Evolutionary conservation across 2,113 vertebrate genomes (phyloP).

Genomic region (Cephalophus harveyi): DNA sequence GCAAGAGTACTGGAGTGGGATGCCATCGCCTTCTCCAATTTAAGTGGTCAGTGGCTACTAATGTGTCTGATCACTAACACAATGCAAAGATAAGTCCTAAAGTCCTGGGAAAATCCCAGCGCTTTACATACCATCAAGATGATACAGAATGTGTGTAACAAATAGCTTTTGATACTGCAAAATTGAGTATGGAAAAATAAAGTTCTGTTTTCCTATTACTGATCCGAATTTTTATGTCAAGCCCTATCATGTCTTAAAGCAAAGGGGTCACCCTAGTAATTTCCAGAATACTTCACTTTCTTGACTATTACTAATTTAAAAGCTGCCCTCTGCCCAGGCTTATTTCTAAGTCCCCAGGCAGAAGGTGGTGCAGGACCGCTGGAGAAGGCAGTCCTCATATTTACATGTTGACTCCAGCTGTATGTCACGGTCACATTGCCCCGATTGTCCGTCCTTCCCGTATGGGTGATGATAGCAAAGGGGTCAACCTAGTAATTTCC

Average conservation of each 20-base stretch:
- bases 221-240: not conserved
- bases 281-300: not conserved
- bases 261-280: not conserved
- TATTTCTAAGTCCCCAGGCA: not conserved
- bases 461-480: not conserved
- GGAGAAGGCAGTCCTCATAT: rapidly evolving
- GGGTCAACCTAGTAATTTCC: not conserved
- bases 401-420: too few relatives aligned
- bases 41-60: not conserved
- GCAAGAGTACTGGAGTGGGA: too few relatives aligned
- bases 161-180: not conserved
- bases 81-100: not conserved
- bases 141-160: not conserved
- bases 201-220: not conserved
- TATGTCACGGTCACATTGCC: not conserved
- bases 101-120: not conserved
- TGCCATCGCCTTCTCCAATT: too few relatives aligned
- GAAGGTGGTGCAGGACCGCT: not conserved
- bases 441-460: not conserved
- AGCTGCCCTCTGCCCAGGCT: not conserved
- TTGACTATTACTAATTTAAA: not conserved
- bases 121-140: too few relatives aligned
- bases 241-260: not conserved
- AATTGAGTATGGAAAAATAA: not conserved
- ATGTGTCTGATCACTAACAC: not conserved